Base-by-base conservation (phyloP, 2,888 invertebrate species). In the Furcula furcula region DNA sequence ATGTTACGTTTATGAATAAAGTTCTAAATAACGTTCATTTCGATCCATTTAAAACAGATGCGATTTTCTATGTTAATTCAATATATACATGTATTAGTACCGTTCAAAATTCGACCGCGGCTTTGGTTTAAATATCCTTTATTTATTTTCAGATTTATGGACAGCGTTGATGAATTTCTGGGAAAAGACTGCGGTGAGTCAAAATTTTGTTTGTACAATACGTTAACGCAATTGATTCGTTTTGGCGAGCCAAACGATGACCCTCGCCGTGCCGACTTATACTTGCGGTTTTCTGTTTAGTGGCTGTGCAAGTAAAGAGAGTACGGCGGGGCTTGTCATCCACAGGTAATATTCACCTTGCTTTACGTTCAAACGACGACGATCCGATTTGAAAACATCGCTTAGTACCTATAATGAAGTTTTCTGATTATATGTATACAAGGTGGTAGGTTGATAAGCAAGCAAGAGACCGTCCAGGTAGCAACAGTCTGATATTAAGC, bases 81-180 rank as follows among this genome's bases (percentile, higher is more conserved):
- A n/a, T n/a, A n/a, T n/a, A n/a, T n/a, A n/a, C n/a, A n/a, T n/a
- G n/a, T n/a, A n/a, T n/a, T n/a, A n/a, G n/a, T n/a, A n/a, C 26
- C 29, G 16, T 21, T 32, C 25, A 32, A 26, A n/a, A n/a, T n/a
- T n/a, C n/a, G n/a, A n/a, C n/a, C n/a, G n/a, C n/a, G 52, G 26
- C 38, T 46, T 34, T 37, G 30, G 20, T 34, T 50, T 66, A 52
- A 70, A 62, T 54, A 40, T 32, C 31, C 40, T 66, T 68, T 76
- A 55, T 76, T 73, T 78, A 37, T 58, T 84, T 76, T 20, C 84
- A 88, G 88, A 75, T 88, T 88, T 65, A 77, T 76, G 70, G 55
- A 76, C 37, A 63, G 76, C 20, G 70, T 83, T 61, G 86, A 88
- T 53, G 71, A 74, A 55, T 82, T 80, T 61, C 65, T 85, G 63